A percentile compares a stretch with the other conserved stretches of the same genome.
Evolutionary conservation across 2,797 vertebrate species (phyloP).

Genomic region (Anguilla marmorata): DNA sequence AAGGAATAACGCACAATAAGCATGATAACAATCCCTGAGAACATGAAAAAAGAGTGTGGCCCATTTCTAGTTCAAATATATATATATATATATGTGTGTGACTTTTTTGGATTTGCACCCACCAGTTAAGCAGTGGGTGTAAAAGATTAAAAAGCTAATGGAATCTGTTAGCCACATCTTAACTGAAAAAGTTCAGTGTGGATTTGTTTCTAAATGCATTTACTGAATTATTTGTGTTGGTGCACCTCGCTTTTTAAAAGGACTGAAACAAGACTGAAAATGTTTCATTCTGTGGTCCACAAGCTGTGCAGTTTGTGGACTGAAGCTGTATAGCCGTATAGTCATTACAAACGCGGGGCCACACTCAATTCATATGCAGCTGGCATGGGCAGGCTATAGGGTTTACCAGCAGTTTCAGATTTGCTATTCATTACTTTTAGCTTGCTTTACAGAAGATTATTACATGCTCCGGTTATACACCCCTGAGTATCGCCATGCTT

Average conservation of each 20-base stretch:
- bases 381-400: neutral
- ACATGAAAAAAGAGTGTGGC: no score
- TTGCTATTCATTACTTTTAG: neutral
- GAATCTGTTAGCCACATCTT: no score
- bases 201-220: neutral
- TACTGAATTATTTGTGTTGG: neutral
- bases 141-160: no score
- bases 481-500: neutral
- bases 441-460: neutral
- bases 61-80: no score
- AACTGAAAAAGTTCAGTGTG: no score
- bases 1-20: no score
- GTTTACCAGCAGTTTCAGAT: neutral
- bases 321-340: neutral
- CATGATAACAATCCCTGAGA: no score
- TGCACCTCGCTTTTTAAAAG: neutral
- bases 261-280: neutral
- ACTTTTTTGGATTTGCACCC: no score
- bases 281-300: neutral
- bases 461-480: neutral
- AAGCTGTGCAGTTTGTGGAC: neutral
- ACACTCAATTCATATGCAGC: neutral
- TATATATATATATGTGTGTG: no score
- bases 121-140: no score
- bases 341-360: neutral